phyloP scores from a whole-genome alignment of 2,113 vertebrate species.

The Synchiropus splendidus region DNA sequence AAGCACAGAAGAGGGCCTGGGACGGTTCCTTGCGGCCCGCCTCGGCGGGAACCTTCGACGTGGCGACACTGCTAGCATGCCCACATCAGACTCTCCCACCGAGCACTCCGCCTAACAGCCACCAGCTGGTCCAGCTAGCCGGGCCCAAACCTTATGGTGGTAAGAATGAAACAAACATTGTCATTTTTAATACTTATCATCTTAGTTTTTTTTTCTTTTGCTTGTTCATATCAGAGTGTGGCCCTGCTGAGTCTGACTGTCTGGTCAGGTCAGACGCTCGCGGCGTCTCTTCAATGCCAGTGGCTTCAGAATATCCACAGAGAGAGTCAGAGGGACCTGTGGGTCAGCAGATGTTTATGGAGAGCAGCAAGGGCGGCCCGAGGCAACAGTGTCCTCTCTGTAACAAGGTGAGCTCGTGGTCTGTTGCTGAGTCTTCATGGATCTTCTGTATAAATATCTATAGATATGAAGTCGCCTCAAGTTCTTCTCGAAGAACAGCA shows the following conservation, averaged over 20 bases:
- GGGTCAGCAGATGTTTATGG: conserved; percentile 21
- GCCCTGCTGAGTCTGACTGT: conserved; percentile 6
- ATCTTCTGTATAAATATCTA: background rate
- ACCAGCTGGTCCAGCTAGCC: too few species aligned
- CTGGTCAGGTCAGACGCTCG: background rate
- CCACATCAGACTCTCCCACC: too few species aligned
- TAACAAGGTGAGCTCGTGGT: conserved; percentile 34
- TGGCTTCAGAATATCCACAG: conserved; percentile 14
- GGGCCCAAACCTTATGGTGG: too few species aligned
- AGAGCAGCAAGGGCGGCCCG: conserved; percentile 15
- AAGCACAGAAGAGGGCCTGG: conserved; percentile 10
- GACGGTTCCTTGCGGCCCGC: conserved; percentile 15
- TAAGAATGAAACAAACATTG: too few species aligned
- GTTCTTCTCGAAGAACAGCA: too few species aligned
- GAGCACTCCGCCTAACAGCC: background rate
- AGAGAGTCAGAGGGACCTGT: too few species aligned
- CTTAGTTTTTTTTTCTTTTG: too few species aligned
- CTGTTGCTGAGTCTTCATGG: too few species aligned
- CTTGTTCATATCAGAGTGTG: conserved; percentile 11
- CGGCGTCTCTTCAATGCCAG: too few species aligned
- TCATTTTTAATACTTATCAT: too few species aligned
- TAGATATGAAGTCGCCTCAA: too few species aligned
- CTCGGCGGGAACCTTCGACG: conserved; percentile 2
- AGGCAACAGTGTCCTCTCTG: conserved; percentile 47
- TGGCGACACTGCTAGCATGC: too few species aligned